Percentiles rank a stretch among this genome's conserved stretches.
Conservation (phyloP, 1,140 invertebrate species). For the Cylas formicarius region DNA sequence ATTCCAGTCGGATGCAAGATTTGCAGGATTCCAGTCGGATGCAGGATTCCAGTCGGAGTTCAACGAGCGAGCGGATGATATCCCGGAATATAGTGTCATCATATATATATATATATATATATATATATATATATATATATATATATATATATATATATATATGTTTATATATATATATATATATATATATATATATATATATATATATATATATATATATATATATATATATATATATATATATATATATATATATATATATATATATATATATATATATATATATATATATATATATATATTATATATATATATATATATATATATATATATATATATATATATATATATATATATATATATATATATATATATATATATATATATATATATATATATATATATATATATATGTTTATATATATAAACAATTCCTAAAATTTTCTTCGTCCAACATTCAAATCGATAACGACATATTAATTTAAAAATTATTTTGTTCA, state of each 20-base stretch:
- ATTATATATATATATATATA: constrained; percentile 4
- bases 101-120: no score
- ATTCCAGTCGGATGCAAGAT: no score
- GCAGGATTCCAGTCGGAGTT: no score
- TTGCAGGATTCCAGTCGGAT: no score
- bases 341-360: constrained; percentile 5
- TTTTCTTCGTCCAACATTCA: neutral
- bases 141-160: no score
- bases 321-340: constrained; percentile 7
- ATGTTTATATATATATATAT: constrained; percentile 3
- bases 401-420: constrained; percentile 5
- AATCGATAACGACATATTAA: neutral
- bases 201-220: neutral
- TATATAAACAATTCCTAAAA: neutral
- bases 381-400: constrained; percentile 7
- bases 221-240: constrained; percentile 1
- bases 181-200: constrained; percentile 3
- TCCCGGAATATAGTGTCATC: no score
- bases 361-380: constrained; percentile 7
- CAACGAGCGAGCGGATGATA: no score
- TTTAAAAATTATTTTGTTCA: neutral
- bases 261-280: constrained; percentile 7
- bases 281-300: constrained; percentile 5
- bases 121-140: no score
- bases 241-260: constrained; percentile 5